Evolutionary conservation across 2,113 vertebrate species (phyloP).

Genomic region (Sakesphorus luctuosus): DNA sequence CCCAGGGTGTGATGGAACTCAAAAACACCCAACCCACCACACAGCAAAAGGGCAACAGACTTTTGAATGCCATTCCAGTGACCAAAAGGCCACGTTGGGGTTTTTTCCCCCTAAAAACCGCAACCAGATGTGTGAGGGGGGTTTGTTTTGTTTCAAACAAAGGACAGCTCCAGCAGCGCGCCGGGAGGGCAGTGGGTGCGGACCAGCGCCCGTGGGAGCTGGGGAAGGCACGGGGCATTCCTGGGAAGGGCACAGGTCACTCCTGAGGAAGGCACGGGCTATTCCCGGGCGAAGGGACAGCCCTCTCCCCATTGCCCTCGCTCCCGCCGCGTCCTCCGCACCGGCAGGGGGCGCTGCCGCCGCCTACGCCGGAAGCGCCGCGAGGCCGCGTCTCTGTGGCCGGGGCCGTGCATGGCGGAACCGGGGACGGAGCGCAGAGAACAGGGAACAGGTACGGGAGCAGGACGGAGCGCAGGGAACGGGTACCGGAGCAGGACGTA

Average conservation of each 20-base stretch:
- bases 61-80: neutral
- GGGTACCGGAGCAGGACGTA: neutral
- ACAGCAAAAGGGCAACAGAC: neutral
- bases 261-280: accelerated
- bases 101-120: neutral
- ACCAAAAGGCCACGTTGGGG: accelerated
- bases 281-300: neutral
- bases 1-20: accelerated
- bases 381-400: neutral
- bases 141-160: neutral
- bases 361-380: neutral
- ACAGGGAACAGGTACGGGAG: no score
- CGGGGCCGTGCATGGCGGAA: neutral
- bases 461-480: no score
- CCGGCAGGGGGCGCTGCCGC: neutral
- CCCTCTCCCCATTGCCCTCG: no score
- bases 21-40: no score
- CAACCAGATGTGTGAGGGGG: neutral
- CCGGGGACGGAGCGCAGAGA: neutral
- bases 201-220: accelerated
- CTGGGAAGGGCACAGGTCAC: accelerated
- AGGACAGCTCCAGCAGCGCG: accelerated
- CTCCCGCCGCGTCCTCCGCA: neutral
- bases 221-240: accelerated
- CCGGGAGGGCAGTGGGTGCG: accelerated